Base-by-base conservation (phyloP, 2,113 vertebrate genomes). In the Panthera tigris region DNA sequence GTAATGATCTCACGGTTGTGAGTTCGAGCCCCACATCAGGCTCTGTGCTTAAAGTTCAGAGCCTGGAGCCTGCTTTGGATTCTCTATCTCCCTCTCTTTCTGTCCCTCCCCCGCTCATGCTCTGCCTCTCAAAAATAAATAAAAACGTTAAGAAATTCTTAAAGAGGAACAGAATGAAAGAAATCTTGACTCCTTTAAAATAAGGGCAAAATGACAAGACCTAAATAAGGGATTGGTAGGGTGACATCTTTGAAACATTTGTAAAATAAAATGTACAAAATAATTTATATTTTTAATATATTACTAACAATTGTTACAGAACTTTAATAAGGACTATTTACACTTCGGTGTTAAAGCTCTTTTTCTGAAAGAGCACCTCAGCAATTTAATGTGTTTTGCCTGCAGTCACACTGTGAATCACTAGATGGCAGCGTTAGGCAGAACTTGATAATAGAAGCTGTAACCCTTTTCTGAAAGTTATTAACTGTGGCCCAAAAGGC, bases 361-460 rank as follows among this genome's bases (percentile, higher is more conserved):
- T 89, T 92, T 27, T 48, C 45, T 87, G 16, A 57, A 55, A 4
- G n/a, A 45, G 33, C 29, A 0, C 1, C 5, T 50, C 1, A 3
- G 25, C 39, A 6, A 7, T 91, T 87, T 69, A 73, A n/a, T 73
- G 52, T 23, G 8, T 13, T 86, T 95, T 86, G 25, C 63, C 66
- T 94, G 83, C 93, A 97, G 25, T 78, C 69, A 78, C 79, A 4
- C n/a, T 31, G 1, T 57, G 4, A 31, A 48, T 93, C 97, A 88
- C 69, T 71, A 97, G 97, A 82, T 96, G 97, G 92, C 92, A 87
- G 92, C 85, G 21, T 97, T 63, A 76, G 71, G 41, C 80, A 95
- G 84, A 41, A 27, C 3, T 65, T 96, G 69, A 78, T 33, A 45
- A 16, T 16, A 73, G 61, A 94, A 71, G 23, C 25, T 66, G 19